Conservation (phyloP, 2,888 invertebrate genomes). For the Oligia latruncula region DNA sequence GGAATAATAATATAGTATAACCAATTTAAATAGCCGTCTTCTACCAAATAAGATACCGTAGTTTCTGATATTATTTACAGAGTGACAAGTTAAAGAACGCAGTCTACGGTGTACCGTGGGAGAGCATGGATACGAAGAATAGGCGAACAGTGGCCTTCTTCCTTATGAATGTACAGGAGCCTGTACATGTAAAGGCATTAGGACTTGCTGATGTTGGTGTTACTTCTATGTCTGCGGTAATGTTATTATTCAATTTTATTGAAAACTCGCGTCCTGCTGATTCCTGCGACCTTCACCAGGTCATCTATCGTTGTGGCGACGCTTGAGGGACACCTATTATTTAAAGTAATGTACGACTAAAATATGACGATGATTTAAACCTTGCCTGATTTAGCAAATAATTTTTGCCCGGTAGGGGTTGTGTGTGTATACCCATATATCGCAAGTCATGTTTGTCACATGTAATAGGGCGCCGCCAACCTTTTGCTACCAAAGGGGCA, state of each 20-base stretch:
- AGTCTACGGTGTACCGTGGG: constrained; percentile 74
- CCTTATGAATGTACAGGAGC: constrained; percentile 70
- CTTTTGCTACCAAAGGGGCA: background rate
- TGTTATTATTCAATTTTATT: background rate
- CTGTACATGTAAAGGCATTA: constrained; percentile 71
- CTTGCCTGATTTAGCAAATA: background rate
- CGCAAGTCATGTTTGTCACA: background rate
- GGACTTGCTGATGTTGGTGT: constrained; percentile 73
- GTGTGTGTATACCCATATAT: background rate
- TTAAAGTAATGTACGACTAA: background rate
- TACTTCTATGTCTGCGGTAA: constrained; percentile 73
- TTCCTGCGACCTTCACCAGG: background rate
- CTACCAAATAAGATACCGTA: background rate
- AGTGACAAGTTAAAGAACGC: constrained; percentile 68
- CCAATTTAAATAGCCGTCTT: background rate
- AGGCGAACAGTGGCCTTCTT: constrained; percentile 67
- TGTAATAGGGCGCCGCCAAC: background rate
- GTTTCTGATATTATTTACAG: constrained; percentile 59
- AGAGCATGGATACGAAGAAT: constrained; percentile 70
- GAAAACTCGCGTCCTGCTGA: background rate
- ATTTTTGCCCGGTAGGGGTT: background rate
- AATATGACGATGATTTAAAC: background rate
- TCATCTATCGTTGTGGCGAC: background rate
- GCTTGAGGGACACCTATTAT: background rate
- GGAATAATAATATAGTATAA: background rate